These are phyloP conservation scores for Hystrix brachyura DNA, from an alignment of 2,113 vertebrate genomes.

Conservation along the genomic window DNA sequence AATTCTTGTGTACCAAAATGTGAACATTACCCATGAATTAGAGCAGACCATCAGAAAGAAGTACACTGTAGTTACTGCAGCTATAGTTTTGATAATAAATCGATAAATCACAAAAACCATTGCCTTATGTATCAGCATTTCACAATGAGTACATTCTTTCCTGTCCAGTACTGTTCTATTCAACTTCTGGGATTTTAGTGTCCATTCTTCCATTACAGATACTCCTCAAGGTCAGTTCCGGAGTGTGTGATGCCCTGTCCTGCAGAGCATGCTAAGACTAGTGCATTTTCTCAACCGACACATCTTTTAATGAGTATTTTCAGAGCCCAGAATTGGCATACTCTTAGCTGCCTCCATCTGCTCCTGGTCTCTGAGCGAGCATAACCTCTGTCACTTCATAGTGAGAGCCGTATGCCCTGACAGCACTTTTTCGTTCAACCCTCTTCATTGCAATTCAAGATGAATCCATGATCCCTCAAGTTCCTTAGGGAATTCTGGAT, in stretches of 20 bases:
- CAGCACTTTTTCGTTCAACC: slow-evolving; percentile 6
- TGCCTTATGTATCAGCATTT: neutral
- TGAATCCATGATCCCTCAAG: neutral
- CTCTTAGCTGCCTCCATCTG: slow-evolving; percentile 32
- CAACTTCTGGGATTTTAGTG: neutral
- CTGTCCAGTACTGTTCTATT: neutral
- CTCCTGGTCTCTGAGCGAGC: neutral
- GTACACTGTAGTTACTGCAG: neutral
- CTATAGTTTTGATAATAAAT: neutral
- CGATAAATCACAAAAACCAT: neutral
- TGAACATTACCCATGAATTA: neutral
- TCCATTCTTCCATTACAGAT: neutral
- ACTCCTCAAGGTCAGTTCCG: neutral
- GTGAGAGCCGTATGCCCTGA: neutral
- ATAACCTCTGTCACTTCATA: neutral
- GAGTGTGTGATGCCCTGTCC: neutral
- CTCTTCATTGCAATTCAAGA: neutral
- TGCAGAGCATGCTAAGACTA: neutral
- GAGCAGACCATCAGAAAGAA: neutral
- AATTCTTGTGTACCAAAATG: neutral
- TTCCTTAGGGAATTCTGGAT: neutral
- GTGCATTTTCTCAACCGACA: neutral
- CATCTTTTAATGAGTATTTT: slow-evolving; percentile 22
- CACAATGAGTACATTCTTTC: neutral
- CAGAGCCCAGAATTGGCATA: neutral